phyloP scores from a whole-genome alignment of 2,888 invertebrate species.

The Standfussiana lucernea region DNA sequence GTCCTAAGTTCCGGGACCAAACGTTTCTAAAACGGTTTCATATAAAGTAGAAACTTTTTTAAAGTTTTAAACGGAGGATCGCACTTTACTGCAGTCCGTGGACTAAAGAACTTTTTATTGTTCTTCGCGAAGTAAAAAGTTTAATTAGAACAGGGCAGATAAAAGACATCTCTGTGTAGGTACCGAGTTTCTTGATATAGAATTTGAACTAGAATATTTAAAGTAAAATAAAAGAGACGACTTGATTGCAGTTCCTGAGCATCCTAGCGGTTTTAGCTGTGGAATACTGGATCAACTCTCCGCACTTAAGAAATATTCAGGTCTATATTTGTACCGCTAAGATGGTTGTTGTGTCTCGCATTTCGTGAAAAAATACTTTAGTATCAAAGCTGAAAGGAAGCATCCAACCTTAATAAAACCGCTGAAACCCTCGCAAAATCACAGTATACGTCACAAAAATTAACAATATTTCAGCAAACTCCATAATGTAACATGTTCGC shows the following conservation, averaged over 20 bases:
- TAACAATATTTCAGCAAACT: conserved; percentile 42
- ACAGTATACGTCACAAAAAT: conserved; percentile 37
- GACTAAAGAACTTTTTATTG: conserved; percentile 53
- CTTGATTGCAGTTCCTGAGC: neutral
- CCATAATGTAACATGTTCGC: conserved; percentile 14
- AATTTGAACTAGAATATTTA: conserved; percentile 18
- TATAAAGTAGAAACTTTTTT: conserved; percentile 49
- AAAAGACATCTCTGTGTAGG: conserved; percentile 26
- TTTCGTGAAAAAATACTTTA: neutral
- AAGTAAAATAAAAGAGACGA: conserved; percentile 17
- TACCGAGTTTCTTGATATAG: conserved; percentile 36
- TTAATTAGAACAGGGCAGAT: conserved; percentile 51
- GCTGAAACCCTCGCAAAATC: conserved; percentile 14
- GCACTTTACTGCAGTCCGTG: conserved; percentile 50
- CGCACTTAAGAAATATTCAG: neutral
- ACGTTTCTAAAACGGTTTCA: conserved; percentile 48
- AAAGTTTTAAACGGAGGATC: conserved; percentile 43
- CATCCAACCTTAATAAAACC: neutral
- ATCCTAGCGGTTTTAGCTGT: neutral
- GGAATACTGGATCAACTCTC: neutral
- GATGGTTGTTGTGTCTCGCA: neutral
- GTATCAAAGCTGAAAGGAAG: neutral
- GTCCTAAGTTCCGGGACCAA: conserved; percentile 47
- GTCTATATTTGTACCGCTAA: neutral
- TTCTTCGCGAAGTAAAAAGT: conserved; percentile 53